Base-by-base conservation (phyloP, 2,888 invertebrate genomes). In the Lacanobia oleracea region DNA sequence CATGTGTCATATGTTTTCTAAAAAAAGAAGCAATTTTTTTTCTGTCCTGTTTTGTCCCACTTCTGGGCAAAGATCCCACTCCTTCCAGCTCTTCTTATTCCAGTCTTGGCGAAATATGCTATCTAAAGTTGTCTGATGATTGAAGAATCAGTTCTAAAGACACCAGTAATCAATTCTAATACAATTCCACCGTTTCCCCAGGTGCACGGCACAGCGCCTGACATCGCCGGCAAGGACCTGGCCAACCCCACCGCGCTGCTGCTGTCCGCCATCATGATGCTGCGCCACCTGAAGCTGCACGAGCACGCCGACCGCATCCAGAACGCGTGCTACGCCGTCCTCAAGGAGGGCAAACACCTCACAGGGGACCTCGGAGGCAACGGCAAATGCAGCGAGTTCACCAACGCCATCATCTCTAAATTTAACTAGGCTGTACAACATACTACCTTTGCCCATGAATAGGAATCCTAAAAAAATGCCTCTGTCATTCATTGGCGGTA, bases 171-270 rank as follows among this genome's bases (percentile, higher is more conserved):
- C 8, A 14, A 0, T 48, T 23, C 9, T n/a, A 21, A 68, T 12
- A 45, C 5, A 12, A 16, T 12, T 37, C 2, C 2, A 33, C 21
- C 7, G 2, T 43, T 43, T 10, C 27, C 18, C 12, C 67, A 99
- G 98, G 99, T 99, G 18, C 99, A 99, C 92, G 99, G 99, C 79
- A 99, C 99, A 65, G 99, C 99, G 12, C 99, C 99, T 0, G 99
- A 99, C 92, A 98, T 99, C 91, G 99, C 99, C 54, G 99, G 99
- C 72, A 98, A 99, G 94, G 99, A 99, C 96, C 97, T 99, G 96
- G 99, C 99, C 43, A 99, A 99, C 94, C 99, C 99, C 54, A 99
- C 99, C 12, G 99, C 99, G 27, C 97, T 99, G 43, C 96, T 99
- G 23, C 96, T 99, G 4, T 99, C 99, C 8, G 98, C 99, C 16